phyloP scores from a whole-genome alignment of 1,140 invertebrate genomes.

The Prorops nasuta region DNA sequence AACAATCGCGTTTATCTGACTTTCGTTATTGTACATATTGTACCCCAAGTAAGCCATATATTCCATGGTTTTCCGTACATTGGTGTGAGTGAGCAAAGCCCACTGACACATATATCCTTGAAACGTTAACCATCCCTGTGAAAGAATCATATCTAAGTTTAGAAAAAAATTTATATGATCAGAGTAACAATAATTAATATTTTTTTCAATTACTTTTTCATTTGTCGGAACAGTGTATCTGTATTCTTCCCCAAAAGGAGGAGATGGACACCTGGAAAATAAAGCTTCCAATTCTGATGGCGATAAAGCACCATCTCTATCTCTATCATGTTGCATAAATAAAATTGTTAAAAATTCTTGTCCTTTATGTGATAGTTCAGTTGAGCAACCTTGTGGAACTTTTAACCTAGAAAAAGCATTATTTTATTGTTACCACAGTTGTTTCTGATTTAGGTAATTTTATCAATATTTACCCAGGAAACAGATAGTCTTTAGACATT shows the following conservation, averaged over 20 bases:
- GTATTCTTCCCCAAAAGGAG: constrained; percentile 83
- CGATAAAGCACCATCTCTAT: constrained; percentile 88
- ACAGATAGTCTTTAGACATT: constrained; percentile 86
- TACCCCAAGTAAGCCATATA: constrained; percentile 96
- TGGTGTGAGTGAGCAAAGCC: constrained; percentile 83
- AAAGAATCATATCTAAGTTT: no score
- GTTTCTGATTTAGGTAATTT: no score
- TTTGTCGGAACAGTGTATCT: constrained; percentile 76
- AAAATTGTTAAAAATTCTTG: constrained; percentile 87
- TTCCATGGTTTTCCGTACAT: constrained; percentile 87
- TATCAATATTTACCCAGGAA: constrained; percentile 70
- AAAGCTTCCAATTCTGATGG: constrained; percentile 86
- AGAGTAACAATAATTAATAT: no score
- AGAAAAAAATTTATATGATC: no score
- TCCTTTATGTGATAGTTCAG: constrained; percentile 90
- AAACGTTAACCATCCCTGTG: constrained; percentile 82
- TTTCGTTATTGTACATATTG: constrained; percentile 87
- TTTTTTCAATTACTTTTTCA: constrained; percentile 71
- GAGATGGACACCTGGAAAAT: constrained; percentile 86
- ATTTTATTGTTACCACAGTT: no score
- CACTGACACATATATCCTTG: constrained; percentile 95
- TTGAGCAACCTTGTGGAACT: constrained; percentile 81
- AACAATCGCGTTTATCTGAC: constrained; percentile 80
- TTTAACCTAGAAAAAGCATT: constrained; percentile 61
- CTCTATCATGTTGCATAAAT: no score